Conservation (phyloP, 1,140 invertebrate genomes). For the Eubasilissa regina region DNA sequence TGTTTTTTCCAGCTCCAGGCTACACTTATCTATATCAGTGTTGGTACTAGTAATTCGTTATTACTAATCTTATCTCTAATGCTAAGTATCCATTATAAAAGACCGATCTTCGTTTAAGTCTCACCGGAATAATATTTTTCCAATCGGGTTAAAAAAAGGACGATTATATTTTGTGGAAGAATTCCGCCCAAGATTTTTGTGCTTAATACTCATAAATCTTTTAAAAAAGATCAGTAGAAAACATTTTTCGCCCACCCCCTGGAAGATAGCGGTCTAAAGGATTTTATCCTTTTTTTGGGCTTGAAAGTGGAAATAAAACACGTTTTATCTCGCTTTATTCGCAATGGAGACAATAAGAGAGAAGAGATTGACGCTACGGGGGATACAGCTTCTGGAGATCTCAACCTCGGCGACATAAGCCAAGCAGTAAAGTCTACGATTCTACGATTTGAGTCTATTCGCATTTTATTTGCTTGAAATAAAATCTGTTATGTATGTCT, state of each 20-base stretch:
- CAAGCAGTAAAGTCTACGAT: slow-evolving; percentile 59
- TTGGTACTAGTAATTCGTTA: too few relatives aligned
- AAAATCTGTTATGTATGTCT: slow-evolving; percentile 59
- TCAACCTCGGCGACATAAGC: slow-evolving; percentile 55
- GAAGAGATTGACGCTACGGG: slow-evolving; percentile 25
- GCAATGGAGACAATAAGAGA: slow-evolving; percentile 45
- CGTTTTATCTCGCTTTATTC: slow-evolving; percentile 54
- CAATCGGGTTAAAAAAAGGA: neutral
- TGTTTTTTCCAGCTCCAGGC: too few relatives aligned
- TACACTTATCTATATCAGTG: too few relatives aligned
- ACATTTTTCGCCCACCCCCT: slow-evolving; percentile 24
- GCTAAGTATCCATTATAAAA: too few relatives aligned
- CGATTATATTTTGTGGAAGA: neutral
- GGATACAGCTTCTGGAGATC: slow-evolving; percentile 44
- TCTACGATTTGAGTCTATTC: slow-evolving; percentile 60
- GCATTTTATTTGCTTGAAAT: slow-evolving; percentile 59
- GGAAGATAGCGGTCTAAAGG: slow-evolving; percentile 37
- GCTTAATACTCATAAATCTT: slow-evolving; percentile 41
- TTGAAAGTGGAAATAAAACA: slow-evolving; percentile 60
- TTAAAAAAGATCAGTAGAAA: neutral
- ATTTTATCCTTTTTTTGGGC: slow-evolving; percentile 38
- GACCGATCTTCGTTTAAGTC: too few relatives aligned
- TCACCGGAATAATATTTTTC: neutral
- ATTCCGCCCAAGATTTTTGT: neutral
- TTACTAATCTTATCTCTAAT: too few relatives aligned